Base-by-base conservation (phyloP, 1,140 invertebrate genomes). In the Calosoma granatense region DNA sequence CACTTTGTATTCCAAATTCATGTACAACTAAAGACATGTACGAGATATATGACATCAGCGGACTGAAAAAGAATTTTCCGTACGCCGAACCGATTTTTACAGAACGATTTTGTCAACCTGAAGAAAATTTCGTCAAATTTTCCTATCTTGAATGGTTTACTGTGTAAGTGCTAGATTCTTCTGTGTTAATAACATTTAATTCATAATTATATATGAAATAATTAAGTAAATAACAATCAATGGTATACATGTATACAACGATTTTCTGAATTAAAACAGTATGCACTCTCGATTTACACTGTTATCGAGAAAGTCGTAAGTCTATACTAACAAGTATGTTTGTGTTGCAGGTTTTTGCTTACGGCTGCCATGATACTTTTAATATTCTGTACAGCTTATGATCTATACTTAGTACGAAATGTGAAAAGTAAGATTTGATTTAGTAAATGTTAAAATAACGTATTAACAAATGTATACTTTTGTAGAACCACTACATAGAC, bases 401-500 rank as follows among this genome's bases (percentile, higher is more conserved):
- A 65, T 41, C 0, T 65, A 15, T 60, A 51, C 30, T 56, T 54
- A 51, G 39, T 22, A 26, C 39, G 30, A 14, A 51, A 4, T 26
- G 15, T 30, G 21, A 56, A 22, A 60, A 51, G 58, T 61, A 59
- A 30, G 30, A 17, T 11, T 23, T 54, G 19, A 14, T 1, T 1
- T 9, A 0, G 56, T 19, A 59, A 53, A 47, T n/a, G 26, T 22
- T 1, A 51, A 51, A 54, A 20, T 57, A 20, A 11, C 43, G 2
- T 53, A 9, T 9, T n/a, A 36, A n/a, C n/a, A 9, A 9, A 9
- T 4, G 15, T 47, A 12, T 47, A 47, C 20, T 26, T 54, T 56
- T 56, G 15, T 15, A 60, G 59, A 67, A 36, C 22, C 64, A 39
- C 57, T 63, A 2, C 65, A 65, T 51, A 58, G 63, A 22, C 3